Base-by-base conservation (phyloP, 2,888 invertebrate species). In the Gisinianus flammeolus region DNA sequence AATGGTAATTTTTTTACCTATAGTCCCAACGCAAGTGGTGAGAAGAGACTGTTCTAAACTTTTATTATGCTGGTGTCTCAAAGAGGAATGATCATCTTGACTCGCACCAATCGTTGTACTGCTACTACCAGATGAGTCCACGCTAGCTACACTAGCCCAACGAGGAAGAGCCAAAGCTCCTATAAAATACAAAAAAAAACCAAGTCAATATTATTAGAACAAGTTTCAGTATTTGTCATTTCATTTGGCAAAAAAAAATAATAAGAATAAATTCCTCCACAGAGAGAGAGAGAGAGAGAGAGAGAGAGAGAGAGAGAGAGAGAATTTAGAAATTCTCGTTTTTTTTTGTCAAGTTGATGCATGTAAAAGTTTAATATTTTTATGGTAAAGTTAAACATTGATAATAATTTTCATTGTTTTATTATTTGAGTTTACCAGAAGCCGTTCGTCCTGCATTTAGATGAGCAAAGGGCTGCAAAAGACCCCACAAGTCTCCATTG, bases 391-490 rank as follows among this genome's bases (percentile, higher is more conserved):
- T n/a, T n/a, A n/a, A n/a, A n/a, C n/a, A n/a, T n/a, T n/a, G n/a
- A n/a, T n/a, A n/a, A n/a, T n/a, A n/a, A n/a, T n/a, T n/a, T n/a
- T n/a, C n/a, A n/a, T n/a, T 35, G 35, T 35, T 8, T 35, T 35
- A 35, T 5, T 35, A 44, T 12, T 44, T 16, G 12, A 6, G 19
- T 44, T 82, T 86, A 92, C 93, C 96, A 81, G 94, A 93, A 26
- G 95, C 95, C 33, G 94, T 91, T 82, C 96, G 89, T 0, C 95
- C 95, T 2, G 95, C 94, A 87, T 95, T 95, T 16, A 96, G 88
- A 87, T 96, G 96, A 67, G 95, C 94, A 86, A 94, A 96, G 0
- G 96, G 95, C 86, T 96, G 96, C 79, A 96, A 87, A 67, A 96
- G 88, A 0, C 96, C 95, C 95, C 96, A 96, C 76, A 95, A 89